phyloP scores from a whole-genome alignment of 92 coral and sea anemone genomes.

The Parazoanthus darwini region DNA sequence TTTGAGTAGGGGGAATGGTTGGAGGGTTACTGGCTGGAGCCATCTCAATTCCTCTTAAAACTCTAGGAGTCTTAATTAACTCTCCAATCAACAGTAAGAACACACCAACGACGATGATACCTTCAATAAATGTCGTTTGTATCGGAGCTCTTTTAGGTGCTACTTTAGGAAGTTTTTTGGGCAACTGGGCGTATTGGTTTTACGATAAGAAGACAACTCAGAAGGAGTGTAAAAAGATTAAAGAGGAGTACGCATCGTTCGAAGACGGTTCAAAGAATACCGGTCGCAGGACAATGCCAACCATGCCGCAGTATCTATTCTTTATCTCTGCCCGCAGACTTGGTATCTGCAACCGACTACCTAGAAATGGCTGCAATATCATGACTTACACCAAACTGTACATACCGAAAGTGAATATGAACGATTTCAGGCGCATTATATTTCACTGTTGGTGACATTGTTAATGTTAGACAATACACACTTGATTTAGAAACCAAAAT shows the following conservation, averaged over 20 bases:
- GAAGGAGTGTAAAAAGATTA: background rate
- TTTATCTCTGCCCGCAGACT: constrained; percentile 24
- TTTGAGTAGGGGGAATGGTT: constrained; percentile 23
- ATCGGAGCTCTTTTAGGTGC: background rate
- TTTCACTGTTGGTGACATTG: background rate
- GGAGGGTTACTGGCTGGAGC: constrained; percentile 14
- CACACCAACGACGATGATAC: background rate
- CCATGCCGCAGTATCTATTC: background rate
- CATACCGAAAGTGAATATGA: background rate
- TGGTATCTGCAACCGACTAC: background rate
- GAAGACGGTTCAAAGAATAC: background rate
- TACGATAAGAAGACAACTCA: background rate
- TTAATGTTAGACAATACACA: no score
- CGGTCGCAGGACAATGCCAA: background rate
- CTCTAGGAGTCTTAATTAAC: background rate
- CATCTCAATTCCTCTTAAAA: background rate
- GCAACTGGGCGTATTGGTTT: constrained; percentile 15
- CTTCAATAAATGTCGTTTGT: background rate
- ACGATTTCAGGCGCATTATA: background rate
- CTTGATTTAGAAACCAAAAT: no score
- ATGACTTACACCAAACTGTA: background rate
- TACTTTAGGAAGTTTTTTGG: constrained; percentile 2
- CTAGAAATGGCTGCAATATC: constrained; percentile 9
- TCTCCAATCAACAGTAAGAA: no score
- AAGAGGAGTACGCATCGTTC: background rate